Evolutionary conservation across 2,888 invertebrate genomes (phyloP), one percentile per base, ranked within the genome.

Genomic region (Pteria penguin): DNA sequence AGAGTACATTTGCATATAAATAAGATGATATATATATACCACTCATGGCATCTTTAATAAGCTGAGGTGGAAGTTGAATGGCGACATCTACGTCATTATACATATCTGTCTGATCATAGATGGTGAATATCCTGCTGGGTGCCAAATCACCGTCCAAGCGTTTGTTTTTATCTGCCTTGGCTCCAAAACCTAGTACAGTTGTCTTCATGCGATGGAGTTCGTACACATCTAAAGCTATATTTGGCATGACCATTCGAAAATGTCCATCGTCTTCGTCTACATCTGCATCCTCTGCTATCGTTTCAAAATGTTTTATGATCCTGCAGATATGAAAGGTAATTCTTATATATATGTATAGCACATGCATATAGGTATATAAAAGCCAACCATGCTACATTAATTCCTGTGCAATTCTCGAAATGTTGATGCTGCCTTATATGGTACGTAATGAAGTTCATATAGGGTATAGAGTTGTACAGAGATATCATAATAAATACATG

Each of bases 181-280:
- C 87, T 2, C 86, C 88, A 26, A 89, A 76, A 8, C 89, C 89
- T 22, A 89, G 87, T 1, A 89, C 84, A 1, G 87, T 83, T 18
- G 68, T 75, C 11, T 61, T 75, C 1, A 72, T 58, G 24, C 76
- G 70, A n/a, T 84, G 75, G 14, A 87, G 74, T 36, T 86, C 76
- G 86, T 87, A 89, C 5, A 89, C 79, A 63, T 88, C 87, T 65
- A 89, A 80, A 26, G 85, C 89, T 29, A 88, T 82, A 65, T 89
- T 87, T 14, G 86, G 85, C 11, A 84, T 82, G 4, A 86, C 86
- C 29, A 84, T 73, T 24, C 86, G 82, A 52, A 85, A 73, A 32
- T 82, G 75, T 22, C 76, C 76, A 5, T 80, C 72, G 14, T 79
- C 61, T 1, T 71, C 74, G 0, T 75, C 83, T 63, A 89, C 67